A percentile compares a stretch with the other conserved stretches of the same genome.
These are phyloP conservation scores for Cataglyphis rosenhaueri DNA, from an alignment of 2,888 invertebrate genomes.

Conservation along the genomic window DNA sequence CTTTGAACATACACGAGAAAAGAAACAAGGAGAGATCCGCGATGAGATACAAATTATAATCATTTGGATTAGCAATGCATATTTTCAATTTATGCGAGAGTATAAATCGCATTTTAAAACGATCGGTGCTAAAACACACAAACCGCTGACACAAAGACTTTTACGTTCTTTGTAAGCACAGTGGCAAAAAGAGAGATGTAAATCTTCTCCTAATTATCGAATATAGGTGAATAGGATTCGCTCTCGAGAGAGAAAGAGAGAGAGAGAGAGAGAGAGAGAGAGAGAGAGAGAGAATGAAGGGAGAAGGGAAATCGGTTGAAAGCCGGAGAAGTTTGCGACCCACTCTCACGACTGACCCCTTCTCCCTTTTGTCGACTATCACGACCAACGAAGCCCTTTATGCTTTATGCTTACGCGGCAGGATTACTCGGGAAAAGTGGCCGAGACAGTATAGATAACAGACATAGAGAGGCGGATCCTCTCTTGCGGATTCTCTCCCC, in stretches of 20 bases:
- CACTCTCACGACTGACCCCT: slow-evolving; percentile 34
- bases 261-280: neutral
- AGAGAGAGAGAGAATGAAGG: neutral
- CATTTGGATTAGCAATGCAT: neutral
- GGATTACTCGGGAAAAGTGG: slow-evolving; percentile 55
- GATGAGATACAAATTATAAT: neutral
- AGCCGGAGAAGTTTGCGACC: slow-evolving; percentile 12
- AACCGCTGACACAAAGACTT: neutral
- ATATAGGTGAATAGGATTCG: slow-evolving; percentile 27
- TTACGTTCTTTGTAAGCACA: slow-evolving; percentile 1
- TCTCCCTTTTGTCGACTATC: slow-evolving; percentile 34
- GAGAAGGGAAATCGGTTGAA: slow-evolving; percentile 24
- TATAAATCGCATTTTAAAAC: neutral
- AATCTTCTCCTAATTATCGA: slow-evolving; percentile 40
- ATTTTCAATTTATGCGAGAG: neutral
- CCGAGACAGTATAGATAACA: slow-evolving; percentile 20
- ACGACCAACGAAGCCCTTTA: slow-evolving; percentile 59
- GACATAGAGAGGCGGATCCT: neutral
- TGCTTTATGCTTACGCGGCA: slow-evolving; percentile 69
- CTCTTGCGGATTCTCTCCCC: neutral
- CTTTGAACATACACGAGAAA: neutral
- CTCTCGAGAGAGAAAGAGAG: neutral
- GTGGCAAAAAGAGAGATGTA: slow-evolving; percentile 12
- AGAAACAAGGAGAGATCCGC: neutral
- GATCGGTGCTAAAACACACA: neutral